Evolutionary conservation across 2,113 vertebrate species (phyloP).

Genomic region (Pyrgilauda ruficollis): DNA sequence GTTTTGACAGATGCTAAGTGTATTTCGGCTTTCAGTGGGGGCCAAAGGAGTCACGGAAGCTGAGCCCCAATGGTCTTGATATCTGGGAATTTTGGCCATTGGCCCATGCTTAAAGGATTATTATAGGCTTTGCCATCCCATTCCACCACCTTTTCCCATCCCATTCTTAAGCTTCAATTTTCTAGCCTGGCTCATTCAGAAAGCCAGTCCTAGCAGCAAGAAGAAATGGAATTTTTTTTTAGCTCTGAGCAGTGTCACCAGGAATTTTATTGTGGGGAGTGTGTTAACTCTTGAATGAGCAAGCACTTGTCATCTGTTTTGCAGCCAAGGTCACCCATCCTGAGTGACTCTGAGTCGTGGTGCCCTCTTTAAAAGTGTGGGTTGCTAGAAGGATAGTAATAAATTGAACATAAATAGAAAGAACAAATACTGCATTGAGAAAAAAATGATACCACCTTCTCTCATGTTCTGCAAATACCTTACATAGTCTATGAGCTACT

Average conservation of each 20-base stretch:
- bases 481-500: background rate
- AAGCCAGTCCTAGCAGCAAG: background rate
- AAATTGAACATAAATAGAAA: background rate
- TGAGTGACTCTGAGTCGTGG: background rate
- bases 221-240: background rate
- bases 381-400: background rate
- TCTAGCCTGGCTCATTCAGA: background rate
- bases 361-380: background rate
- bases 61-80: background rate
- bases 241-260: background rate
- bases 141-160: background rate
- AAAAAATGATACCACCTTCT: background rate
- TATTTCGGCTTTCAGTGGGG: background rate
- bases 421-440: background rate
- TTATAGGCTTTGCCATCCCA: background rate
- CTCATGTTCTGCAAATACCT: background rate
- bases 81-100: background rate
- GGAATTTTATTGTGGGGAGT: background rate
- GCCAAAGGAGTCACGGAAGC: background rate
- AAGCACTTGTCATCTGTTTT: background rate
- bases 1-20: background rate
- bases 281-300: slow-evolving; percentile 1
- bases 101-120: background rate
- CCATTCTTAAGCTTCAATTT: background rate
- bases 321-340: background rate